phyloP scores from a whole-genome alignment of 2,113 vertebrate genomes.

The Gorsachius goisagi region DNA sequence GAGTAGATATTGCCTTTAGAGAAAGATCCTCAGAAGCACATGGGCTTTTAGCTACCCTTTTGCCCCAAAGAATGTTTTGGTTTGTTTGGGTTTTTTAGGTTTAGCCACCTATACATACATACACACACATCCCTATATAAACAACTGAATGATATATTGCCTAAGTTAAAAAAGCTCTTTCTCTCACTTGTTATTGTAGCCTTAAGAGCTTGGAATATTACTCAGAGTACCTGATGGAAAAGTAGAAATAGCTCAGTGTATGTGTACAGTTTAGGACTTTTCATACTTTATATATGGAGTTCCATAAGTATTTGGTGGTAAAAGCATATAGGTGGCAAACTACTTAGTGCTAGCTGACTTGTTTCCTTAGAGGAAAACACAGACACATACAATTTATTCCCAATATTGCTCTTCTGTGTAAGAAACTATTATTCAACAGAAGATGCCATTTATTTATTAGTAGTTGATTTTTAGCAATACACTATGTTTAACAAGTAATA shows the following conservation, averaged over 20 bases:
- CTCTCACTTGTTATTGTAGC: neutral
- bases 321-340: neutral
- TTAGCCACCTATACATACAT: neutral
- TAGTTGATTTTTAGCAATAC: neutral
- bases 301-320: neutral
- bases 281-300: neutral
- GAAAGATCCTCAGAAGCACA: neutral
- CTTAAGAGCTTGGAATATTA: neutral
- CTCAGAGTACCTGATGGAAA: neutral
- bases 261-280: neutral
- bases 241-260: neutral
- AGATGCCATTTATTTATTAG: neutral
- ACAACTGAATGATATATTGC: neutral
- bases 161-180: neutral
- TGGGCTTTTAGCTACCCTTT: neutral
- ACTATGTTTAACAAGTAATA: neutral
- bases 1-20: neutral
- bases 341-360: neutral
- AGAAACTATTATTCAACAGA: neutral
- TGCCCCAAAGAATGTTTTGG: neutral
- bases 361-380: neutral
- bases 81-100: neutral
- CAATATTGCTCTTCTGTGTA: neutral
- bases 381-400: neutral
- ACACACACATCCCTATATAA: fast-evolving